phyloP scores from a whole-genome alignment of 2,888 invertebrate species.

The Cactoblastis cactorum region DNA sequence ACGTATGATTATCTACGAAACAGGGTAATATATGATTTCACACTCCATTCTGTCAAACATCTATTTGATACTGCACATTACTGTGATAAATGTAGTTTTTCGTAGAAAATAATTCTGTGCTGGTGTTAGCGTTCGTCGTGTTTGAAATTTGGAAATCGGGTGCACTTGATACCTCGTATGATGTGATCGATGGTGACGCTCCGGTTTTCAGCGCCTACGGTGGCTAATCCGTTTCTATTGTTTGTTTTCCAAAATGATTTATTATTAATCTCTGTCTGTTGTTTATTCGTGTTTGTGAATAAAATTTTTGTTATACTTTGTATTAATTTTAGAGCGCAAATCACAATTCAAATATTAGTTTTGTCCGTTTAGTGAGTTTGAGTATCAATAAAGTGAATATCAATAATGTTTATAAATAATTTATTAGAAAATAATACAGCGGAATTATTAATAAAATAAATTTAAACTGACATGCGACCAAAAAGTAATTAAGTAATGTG shows the following conservation, averaged over 20 bases:
- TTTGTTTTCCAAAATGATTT: constrained; percentile 19
- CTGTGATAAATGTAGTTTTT: constrained; percentile 14
- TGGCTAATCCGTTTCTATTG: constrained; percentile 19
- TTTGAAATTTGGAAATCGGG: constrained; percentile 23
- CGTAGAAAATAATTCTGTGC: constrained; percentile 17
- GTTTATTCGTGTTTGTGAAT: constrained; percentile 17
- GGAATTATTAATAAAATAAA: constrained; percentile 11
- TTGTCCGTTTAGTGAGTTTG: not conserved
- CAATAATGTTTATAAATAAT: constrained; percentile 7
- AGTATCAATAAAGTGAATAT: not conserved
- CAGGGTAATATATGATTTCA: constrained; percentile 74
- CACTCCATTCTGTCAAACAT: constrained; percentile 53
- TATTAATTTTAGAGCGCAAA: constrained; percentile 18
- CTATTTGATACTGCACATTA: constrained; percentile 19
- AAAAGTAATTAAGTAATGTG: constrained; percentile 10
- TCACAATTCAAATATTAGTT: constrained; percentile 13
- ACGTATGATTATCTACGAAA: constrained; percentile 76
- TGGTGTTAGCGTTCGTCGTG: constrained; percentile 22
- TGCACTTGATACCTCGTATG: constrained; percentile 19
- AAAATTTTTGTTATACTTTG: constrained; percentile 18
- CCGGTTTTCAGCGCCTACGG: constrained; percentile 18
- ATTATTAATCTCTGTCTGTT: constrained; percentile 21
- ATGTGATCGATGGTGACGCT: constrained; percentile 24
- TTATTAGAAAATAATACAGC: not conserved
- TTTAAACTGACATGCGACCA: constrained; percentile 17